A percentile compares a stretch with the other conserved stretches of the same genome.
These are phyloP conservation scores for Meta bourneti DNA, from an alignment of 2,888 invertebrate genomes.

Conservation along the genomic window DNA sequence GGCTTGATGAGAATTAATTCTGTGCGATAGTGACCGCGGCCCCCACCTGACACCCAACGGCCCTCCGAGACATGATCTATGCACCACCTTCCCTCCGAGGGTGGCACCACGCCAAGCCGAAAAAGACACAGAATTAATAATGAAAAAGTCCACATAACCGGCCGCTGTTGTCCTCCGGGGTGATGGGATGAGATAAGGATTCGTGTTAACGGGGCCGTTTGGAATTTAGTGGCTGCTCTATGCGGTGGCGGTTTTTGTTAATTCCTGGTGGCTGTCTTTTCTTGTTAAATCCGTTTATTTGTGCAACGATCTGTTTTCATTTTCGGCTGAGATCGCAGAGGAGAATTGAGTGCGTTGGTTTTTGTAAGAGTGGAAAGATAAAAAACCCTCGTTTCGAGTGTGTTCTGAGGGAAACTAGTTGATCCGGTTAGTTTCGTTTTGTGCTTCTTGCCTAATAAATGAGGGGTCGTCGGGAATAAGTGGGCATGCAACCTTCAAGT, in stretches of 20 bases:
- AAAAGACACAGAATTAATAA: conserved; percentile 36
- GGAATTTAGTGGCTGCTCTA: background rate
- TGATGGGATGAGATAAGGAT: conserved; percentile 51
- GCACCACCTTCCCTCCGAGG: conserved; percentile 30
- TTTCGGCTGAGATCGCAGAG: background rate
- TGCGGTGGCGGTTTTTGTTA: no score
- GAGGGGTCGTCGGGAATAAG: no score
- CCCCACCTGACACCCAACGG: conserved; percentile 46
- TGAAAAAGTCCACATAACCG: background rate
- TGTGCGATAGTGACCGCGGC: conserved; percentile 19
- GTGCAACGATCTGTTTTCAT: no score
- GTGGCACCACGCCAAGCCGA: conserved; percentile 56
- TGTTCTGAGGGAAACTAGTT: no score
- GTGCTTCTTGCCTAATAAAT: no score
- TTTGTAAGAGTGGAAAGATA: background rate
- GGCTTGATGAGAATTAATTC: conserved; percentile 63
- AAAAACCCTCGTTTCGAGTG: no score
- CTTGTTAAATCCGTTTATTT: no score
- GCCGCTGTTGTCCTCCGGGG: conserved; percentile 6
- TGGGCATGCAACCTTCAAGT: no score
- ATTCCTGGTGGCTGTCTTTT: no score
- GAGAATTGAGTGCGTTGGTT: background rate
- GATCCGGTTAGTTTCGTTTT: no score
- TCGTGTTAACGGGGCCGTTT: conserved; percentile 51
- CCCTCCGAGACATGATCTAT: conserved; percentile 64